Evolutionary conservation across 2,797 vertebrate species (phyloP), one percentile per base, ranked within the genome.

Genomic region (Myripristis murdjan): DNA sequence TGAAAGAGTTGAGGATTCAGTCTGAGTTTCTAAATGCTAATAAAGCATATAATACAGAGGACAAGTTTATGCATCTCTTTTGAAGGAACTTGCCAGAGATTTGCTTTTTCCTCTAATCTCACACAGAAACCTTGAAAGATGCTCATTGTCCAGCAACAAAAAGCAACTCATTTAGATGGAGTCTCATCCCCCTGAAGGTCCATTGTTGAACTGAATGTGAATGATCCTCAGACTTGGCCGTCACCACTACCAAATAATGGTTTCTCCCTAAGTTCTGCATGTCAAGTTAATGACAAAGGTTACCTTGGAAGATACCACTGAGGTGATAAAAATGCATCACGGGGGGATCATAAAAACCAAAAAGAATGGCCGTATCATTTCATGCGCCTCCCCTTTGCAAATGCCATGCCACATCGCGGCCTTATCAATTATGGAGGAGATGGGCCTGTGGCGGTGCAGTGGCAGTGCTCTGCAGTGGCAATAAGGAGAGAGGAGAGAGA

Each of bases 361-460:
- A 84, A 75, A 86, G 78, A 91, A 91, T 70, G 91, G 73, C 87
- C 47, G 75, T 64, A 77, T 86, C 68, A 68, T 83, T 87, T 87
- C 81, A 82, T 74, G 79, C 37, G 75, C 83, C 75, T 82, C 78
- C 67, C 85, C 70, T 87, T 90, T 84, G 83, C 71, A 89, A 92
- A 93, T 91, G 88, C 86, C 87, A 91, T 75, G 80, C 81, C 15
- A 61, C 81, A 86, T 90, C 84, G 87, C 72, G 56, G 83, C 55
- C 81, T 90, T 82, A 92, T 93, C 83, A 90, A 92, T 92, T 87
- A 91, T 93, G 85, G 77, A 92, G 65, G 71, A 87, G 82, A 69
- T 54, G 79, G 76, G 85, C 77, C 84, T 53, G 78, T 80, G 82
- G 83, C 84, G 71, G 70, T 83, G 75, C 53, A 66, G 70, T 58